Percentiles rank a stretch among this genome's conserved stretches.
phyloP scores from a whole-genome alignment of 2,113 vertebrate species.

The Anhinga rufa region DNA sequence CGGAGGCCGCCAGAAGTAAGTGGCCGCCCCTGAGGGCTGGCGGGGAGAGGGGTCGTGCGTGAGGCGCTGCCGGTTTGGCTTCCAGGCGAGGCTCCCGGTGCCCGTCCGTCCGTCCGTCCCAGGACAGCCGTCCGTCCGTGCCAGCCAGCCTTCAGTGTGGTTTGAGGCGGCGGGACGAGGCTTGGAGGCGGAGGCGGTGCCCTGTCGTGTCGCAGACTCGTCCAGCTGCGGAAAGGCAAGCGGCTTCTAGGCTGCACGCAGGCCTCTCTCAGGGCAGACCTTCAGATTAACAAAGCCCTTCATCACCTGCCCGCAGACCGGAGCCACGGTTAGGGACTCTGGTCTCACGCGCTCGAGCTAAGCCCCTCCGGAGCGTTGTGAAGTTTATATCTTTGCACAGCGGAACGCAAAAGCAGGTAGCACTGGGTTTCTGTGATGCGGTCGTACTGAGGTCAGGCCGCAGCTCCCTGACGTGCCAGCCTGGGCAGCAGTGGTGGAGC shows the following conservation, averaged over 20 bases:
- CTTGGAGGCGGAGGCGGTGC: background rate
- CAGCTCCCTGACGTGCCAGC: background rate
- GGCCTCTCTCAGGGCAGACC: background rate
- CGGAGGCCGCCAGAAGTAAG: background rate
- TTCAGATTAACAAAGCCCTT: background rate
- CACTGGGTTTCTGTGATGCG: background rate
- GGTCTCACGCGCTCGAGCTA: fast-evolving
- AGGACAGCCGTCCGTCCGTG: fast-evolving
- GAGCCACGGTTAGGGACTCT: too few species aligned
- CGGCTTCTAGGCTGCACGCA: fast-evolving
- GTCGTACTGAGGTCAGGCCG: fast-evolving
- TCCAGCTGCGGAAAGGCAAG: fast-evolving
- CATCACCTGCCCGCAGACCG: too few species aligned
- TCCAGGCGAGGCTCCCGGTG: background rate
- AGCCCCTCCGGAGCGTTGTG: too few species aligned
- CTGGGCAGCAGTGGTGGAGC: background rate
- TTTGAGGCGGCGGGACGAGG: background rate
- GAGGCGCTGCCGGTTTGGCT: too few species aligned
- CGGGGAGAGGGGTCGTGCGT: too few species aligned
- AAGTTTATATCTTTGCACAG: fast-evolving
- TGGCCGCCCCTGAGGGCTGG: background rate
- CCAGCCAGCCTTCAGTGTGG: too few species aligned
- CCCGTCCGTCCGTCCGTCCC: too few species aligned
- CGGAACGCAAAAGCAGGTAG: too few species aligned
- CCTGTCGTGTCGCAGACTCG: fast-evolving